These are phyloP conservation scores for Scolopax mira DNA, from an alignment of 2,113 vertebrate species.

Conservation along the genomic window DNA sequence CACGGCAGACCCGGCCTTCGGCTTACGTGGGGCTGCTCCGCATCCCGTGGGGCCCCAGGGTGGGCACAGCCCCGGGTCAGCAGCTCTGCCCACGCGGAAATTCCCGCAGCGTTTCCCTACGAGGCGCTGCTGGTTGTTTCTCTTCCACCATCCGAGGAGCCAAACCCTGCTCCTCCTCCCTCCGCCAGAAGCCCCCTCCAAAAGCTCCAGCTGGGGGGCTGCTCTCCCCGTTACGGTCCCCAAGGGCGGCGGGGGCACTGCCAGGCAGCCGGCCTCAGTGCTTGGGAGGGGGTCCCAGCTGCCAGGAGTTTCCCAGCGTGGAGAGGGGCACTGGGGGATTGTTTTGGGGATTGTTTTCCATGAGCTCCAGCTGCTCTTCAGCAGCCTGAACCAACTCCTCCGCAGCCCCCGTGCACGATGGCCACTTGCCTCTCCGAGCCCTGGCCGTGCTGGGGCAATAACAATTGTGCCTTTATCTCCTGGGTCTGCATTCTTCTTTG, in stretches of 20 bases:
- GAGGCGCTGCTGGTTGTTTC: not conserved
- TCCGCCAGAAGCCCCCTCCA: not conserved
- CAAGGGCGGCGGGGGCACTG: not conserved
- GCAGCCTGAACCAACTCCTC: not conserved
- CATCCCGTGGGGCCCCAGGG: rapidly evolving
- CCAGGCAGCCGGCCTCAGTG: rapidly evolving
- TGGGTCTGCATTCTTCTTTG: no score
- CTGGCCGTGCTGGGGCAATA: rapidly evolving
- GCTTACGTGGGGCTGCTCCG: rapidly evolving
- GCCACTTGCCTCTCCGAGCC: not conserved
- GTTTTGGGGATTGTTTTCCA: not conserved
- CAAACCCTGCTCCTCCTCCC: not conserved
- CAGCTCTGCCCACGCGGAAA: not conserved
- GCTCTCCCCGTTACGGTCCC: not conserved
- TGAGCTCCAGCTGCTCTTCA: not conserved
- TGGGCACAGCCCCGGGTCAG: not conserved
- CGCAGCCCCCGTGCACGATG: not conserved
- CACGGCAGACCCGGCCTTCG: rapidly evolving
- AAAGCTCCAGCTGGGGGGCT: not conserved
- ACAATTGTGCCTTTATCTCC: conserved; percentile 1
- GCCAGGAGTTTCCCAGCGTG: not conserved
- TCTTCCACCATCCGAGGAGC: not conserved
- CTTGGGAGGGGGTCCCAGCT: not conserved
- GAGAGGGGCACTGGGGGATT: rapidly evolving
- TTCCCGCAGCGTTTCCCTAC: rapidly evolving